Base-by-base conservation (phyloP, 2,113 vertebrate species). In the Sander vitreus region DNA sequence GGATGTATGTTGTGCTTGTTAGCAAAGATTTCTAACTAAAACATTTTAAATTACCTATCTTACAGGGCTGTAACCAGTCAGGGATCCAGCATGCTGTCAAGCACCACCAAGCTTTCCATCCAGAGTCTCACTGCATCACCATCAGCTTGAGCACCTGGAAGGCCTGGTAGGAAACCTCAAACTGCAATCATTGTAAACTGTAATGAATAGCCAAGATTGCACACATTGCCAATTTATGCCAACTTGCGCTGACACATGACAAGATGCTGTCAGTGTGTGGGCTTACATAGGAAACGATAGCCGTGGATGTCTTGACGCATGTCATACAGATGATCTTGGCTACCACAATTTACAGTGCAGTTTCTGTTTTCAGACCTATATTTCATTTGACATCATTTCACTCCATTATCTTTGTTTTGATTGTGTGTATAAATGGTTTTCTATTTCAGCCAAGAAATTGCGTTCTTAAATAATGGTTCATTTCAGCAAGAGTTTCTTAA, bases 141-240 rank as follows among this genome's bases (percentile, higher is more conserved):
- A 95, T 99, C 92, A 99, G 93, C 91, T 93, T 98, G 84, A 97
- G 95, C 88, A 97, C 97, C 0, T 99, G 98, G 98, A 96, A 96
- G 89, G 96, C 98, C 92, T 99, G 98, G 98, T 99, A 93, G 96
- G 97, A 88, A 86, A 63, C 36, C 47, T 53, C 21, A 6, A 71
- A 30, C 51, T 78, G 57, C 27, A 27, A 36, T 74, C 16, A 65
- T 55, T 81, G 12, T 71, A 13, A 73, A 51, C 71, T 65, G 23
- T 43, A 7, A 64, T 73, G 27, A 78, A 78, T 78, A 64, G 27
- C 23, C 19, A 43, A 58, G n/a, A 54, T 43, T 55, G 19, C 11
- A 63, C 33, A 51, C 9, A 55, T 1, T 33, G 16, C 23, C 16
- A 55, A 1, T 62, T 6, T 64, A 11, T 58, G 15, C 80, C 55